Evolutionary conservation across 2,888 invertebrate genomes (phyloP).

Genomic region (Oscheius sp.): DNA sequence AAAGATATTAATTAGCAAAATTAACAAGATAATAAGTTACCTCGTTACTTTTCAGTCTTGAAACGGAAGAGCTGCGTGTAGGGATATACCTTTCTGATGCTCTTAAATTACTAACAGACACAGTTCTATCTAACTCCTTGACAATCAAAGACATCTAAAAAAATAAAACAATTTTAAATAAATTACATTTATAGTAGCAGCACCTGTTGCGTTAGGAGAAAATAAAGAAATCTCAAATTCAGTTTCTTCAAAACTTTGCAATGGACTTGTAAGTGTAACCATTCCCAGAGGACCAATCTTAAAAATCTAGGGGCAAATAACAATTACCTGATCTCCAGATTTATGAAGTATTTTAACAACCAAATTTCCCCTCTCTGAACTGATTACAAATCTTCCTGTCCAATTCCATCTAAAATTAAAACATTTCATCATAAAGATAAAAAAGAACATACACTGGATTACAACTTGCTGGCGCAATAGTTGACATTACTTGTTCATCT

Average conservation of each 20-base stretch:
- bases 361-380: conserved; percentile 47
- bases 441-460: conserved; percentile 26
- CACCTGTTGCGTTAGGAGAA: neutral
- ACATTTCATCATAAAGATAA: neutral
- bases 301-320: neutral
- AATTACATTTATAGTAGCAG: neutral
- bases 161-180: too few species aligned
- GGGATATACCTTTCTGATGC: too few species aligned
- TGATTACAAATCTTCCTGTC: conserved; percentile 48
- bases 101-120: too few species aligned
- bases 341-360: conserved; percentile 47
- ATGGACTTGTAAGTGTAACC: conserved; percentile 18
- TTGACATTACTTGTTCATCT: conserved; percentile 52
- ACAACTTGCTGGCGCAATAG: conserved; percentile 34
- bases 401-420: conserved; percentile 38
- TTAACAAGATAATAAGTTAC: too few species aligned
- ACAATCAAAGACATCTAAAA: neutral
- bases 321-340: conserved; percentile 4
- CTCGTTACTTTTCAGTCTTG: too few species aligned
- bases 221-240: conserved; percentile 22
- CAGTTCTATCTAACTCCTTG: too few species aligned
- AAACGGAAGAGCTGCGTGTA: too few species aligned
- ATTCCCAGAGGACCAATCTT: neutral
- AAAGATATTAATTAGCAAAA: too few species aligned
- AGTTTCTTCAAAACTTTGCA: conserved; percentile 5